A percentile compares a stretch with the other conserved stretches of the same genome.
Conservation (phyloP, 1,140 invertebrate species). For the Macrosteles quadrilineatus region DNA sequence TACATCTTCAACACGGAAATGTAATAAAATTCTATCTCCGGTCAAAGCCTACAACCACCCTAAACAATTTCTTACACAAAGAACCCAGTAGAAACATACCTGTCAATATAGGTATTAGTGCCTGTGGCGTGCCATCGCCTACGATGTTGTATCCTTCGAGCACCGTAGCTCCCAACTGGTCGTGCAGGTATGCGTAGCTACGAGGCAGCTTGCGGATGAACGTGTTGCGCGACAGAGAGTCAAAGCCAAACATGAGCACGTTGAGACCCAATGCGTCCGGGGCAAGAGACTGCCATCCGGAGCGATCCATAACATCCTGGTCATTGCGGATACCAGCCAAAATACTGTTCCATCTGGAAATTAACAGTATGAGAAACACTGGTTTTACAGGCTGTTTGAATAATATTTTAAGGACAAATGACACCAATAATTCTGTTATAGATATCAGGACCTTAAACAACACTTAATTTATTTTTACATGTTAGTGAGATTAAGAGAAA, state of each 20-base stretch:
- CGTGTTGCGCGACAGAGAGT: conserved; percentile 85
- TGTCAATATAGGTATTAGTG: conserved; percentile 87
- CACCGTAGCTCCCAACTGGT: conserved; percentile 67
- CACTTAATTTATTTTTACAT: no score
- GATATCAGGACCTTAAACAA: background rate
- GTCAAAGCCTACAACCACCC: no score
- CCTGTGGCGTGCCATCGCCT: conserved; percentile 93
- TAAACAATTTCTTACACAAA: no score
- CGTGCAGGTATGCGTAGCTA: conserved; percentile 72
- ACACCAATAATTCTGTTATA: conserved; percentile 1
- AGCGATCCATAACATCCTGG: conserved; percentile 49
- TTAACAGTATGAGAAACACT: background rate
- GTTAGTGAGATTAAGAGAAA: no score
- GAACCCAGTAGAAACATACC: conserved; percentile 50
- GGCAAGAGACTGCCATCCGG: conserved; percentile 56
- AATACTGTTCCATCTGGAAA: conserved; percentile 58
- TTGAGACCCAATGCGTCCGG: conserved; percentile 62
- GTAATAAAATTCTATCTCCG: no score
- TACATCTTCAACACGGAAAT: no score
- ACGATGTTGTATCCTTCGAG: conserved; percentile 87
- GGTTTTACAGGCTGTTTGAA: background rate
- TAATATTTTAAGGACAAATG: background rate
- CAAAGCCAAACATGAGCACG: conserved; percentile 88
- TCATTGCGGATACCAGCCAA: conserved; percentile 59
- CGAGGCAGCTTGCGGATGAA: conserved; percentile 85